Evolutionary conservation across 2,113 vertebrate species (phyloP).

Genomic region (Corynorhinus townsendii): DNA sequence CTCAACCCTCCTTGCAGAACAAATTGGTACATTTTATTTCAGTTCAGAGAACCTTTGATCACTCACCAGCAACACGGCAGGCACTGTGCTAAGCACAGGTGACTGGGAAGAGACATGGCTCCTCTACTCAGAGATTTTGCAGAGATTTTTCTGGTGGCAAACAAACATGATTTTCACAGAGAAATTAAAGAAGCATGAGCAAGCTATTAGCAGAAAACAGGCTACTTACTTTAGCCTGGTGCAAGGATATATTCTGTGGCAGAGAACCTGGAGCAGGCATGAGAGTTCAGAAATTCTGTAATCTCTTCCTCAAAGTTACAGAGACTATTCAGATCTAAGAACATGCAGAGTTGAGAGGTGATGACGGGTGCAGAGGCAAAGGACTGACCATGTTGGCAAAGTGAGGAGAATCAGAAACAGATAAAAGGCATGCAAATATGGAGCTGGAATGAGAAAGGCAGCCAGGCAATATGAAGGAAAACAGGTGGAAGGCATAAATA

Average conservation of each 20-base stretch:
- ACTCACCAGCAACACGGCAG: background rate
- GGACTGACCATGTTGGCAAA: background rate
- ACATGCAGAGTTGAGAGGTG: background rate
- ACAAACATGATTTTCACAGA: background rate
- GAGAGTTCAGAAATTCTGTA: background rate
- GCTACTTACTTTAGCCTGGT: background rate
- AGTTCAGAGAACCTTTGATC: background rate
- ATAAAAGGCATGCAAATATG: background rate
- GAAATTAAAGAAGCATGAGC: background rate
- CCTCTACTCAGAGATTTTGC: background rate
- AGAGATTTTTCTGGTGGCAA: background rate
- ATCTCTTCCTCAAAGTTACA: background rate
- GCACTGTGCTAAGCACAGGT: background rate
- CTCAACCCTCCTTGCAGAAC: background rate
- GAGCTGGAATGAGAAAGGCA: background rate
- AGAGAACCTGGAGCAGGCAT: background rate
- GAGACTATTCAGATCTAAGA: background rate
- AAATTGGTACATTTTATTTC: background rate
- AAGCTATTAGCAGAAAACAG: background rate
- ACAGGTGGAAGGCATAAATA: background rate
- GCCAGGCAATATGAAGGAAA: background rate
- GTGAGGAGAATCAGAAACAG: background rate
- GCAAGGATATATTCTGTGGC: background rate
- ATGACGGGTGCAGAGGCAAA: background rate
- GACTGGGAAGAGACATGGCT: background rate